Conservation (phyloP, 2,888 invertebrate species). For the Beris morrisii region DNA sequence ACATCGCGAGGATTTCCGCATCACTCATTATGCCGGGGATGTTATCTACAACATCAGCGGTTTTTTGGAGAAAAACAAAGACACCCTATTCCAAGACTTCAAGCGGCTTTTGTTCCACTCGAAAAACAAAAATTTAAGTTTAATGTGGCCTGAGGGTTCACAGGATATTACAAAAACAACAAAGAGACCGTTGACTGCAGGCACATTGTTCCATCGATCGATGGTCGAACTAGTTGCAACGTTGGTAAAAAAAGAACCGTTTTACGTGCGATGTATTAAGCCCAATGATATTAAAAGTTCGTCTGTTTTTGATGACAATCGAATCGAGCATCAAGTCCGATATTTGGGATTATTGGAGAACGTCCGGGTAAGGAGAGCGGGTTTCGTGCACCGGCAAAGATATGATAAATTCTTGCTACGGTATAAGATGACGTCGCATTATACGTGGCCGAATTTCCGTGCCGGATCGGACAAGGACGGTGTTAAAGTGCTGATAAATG, state of each 20-base stretch:
- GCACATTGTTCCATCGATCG: constrained; percentile 91
- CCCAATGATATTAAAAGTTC: constrained; percentile 94
- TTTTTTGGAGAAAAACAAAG: constrained; percentile 97
- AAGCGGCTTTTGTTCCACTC: constrained; percentile 89
- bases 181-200: constrained; percentile 92
- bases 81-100: constrained; percentile 95
- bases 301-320: constrained; percentile 79
- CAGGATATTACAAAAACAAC: constrained; percentile 89
- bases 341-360: constrained; percentile 95
- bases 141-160: constrained; percentile 97
- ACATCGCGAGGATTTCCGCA: constrained; percentile 78
- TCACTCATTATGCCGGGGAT: constrained; percentile 95
- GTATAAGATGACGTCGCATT: constrained; percentile 95
- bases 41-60: constrained; percentile 88
- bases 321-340: constrained; percentile 59
- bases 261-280: constrained; percentile 96
- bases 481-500: constrained; percentile 79
- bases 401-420: constrained; percentile 92
- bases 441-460: constrained; percentile 96
- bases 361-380: constrained; percentile 92
- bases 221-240: constrained; percentile 89
- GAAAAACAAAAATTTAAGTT: constrained; percentile 70
- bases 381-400: constrained; percentile 93
- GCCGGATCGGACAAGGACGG: constrained; percentile 78
- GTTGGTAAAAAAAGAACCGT: constrained; percentile 88